Evolutionary conservation across 2,113 vertebrate genomes (phyloP), one percentile per base, ranked within the genome.

Genomic region (Nannospalax galili): DNA sequence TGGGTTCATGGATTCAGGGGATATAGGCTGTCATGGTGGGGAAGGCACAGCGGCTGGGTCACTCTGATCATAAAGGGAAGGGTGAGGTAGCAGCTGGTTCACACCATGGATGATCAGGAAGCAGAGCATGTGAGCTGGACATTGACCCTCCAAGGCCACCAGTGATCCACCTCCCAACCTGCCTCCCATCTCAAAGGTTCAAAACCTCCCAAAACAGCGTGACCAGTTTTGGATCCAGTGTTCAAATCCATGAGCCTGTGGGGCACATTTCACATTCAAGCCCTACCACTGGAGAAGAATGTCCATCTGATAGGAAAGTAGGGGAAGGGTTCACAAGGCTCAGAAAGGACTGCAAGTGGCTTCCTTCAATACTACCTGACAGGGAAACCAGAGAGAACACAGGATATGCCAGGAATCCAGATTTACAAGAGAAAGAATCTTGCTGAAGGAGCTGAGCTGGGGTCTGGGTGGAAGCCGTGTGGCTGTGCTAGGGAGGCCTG

Each of bases 381-480:
- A 28, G 82, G 26, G 48, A 87, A 94, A 79, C 14, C 80, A 40
- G 15, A 90, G 32, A 73, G 62, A 94, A 87, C 81, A 84, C 26
- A 84, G 35, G 32, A 2, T 92, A 45, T 56, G 32, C 62, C 1
- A 88, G 26, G 69, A 85, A 32, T 60, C 30, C 12, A 62, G 0
- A 48, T 92, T 77, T 73, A 60, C 7, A 73, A 35, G 17, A 65
- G 35, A 94, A 80, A 67, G 74, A 30, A 80, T n/a, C 24, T 17
- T 90, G 75, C 56, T 65, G 62, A 80, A 30, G 60, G 12, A 84
- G 28, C 58, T 70, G 60, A 42, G 3, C 65, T 73, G 69, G 12
- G 28, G 85, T 30, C n/a, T 65, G 67, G n/a, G 32, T 3, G 1
- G 42, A 60, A 67, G 72, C 9, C 2, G 56, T 11, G 45, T 75